These are phyloP conservation scores for Xyrauchen texanus DNA, from an alignment of 2,113 vertebrate genomes.

Conservation along the genomic window DNA sequence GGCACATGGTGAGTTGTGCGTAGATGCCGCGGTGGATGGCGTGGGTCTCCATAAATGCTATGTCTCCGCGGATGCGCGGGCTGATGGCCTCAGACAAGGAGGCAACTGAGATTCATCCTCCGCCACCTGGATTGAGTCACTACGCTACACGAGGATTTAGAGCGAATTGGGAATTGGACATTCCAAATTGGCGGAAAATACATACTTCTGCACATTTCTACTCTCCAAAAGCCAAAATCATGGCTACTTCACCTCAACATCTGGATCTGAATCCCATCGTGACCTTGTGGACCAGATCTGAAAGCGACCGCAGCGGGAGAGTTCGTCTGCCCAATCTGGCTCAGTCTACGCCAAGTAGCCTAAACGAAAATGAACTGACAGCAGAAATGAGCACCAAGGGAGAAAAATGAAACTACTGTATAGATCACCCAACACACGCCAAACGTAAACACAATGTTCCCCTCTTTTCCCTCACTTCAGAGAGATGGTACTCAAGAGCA, in stretches of 20 bases:
- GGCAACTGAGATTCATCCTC: too few relatives aligned
- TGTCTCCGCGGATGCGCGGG: too few relatives aligned
- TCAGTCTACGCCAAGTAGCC: slow-evolving; percentile 25
- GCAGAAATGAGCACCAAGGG: slow-evolving; percentile 29
- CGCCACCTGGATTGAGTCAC: too few relatives aligned
- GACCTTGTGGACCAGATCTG: neutral
- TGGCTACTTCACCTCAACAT: neutral
- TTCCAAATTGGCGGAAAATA: too few relatives aligned
- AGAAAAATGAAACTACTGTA: slow-evolving; percentile 59
- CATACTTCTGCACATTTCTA: too few relatives aligned
- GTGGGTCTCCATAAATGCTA: too few relatives aligned
- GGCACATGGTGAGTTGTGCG: too few relatives aligned
- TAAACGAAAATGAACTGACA: slow-evolving; percentile 44
- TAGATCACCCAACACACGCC: slow-evolving; percentile 24
- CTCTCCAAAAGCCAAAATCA: neutral
- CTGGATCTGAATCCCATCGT: slow-evolving; percentile 11
- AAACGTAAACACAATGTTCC: slow-evolving; percentile 38
- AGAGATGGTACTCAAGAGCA: slow-evolving; percentile 56
- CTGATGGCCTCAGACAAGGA: too few relatives aligned
- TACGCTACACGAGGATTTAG: too few relatives aligned
- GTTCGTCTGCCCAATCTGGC: neutral
- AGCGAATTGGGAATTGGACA: too few relatives aligned
- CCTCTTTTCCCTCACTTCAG: slow-evolving; percentile 26
- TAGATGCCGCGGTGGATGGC: too few relatives aligned
- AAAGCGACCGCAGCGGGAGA: neutral